Conservation (phyloP, 1,140 invertebrate genomes). For the Bombus picipes region DNA sequence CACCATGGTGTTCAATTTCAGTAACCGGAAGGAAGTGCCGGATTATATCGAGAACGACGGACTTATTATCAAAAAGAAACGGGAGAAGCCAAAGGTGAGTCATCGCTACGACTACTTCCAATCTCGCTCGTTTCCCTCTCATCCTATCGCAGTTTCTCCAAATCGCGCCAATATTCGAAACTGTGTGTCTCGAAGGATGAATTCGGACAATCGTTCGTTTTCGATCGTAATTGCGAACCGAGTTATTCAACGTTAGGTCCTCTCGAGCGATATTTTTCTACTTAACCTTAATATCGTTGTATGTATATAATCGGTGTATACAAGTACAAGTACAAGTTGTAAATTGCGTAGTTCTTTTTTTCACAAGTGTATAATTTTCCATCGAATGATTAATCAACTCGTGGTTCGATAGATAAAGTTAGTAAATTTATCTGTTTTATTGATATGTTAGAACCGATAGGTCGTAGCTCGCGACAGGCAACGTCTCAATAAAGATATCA, state of each 20-base stretch:
- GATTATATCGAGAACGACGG: slow-evolving; percentile 96
- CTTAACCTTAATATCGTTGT: too few species aligned
- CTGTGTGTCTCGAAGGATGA: too few species aligned
- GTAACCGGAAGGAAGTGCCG: slow-evolving; percentile 90
- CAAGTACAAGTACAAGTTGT: too few species aligned
- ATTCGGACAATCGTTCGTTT: neutral
- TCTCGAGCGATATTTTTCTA: too few species aligned
- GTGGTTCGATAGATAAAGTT: too few species aligned
- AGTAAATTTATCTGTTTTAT: too few species aligned
- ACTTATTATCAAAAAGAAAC: slow-evolving; percentile 86
- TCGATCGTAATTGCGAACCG: neutral
- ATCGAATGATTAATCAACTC: too few species aligned
- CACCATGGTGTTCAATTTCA: slow-evolving; percentile 94
- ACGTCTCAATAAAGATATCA: neutral
- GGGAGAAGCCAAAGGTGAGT: slow-evolving; percentile 88
- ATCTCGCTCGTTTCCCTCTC: neutral
- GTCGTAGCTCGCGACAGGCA: neutral
- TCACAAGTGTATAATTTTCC: too few species aligned
- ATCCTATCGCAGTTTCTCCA: neutral
- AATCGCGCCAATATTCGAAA: neutral
- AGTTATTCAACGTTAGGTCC: neutral
- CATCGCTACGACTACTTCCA: neutral
- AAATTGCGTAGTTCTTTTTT: too few species aligned
- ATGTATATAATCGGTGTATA: too few species aligned
- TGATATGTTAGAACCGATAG: neutral